Percentiles rank a stretch among this genome's conserved stretches.
phyloP scores from a whole-genome alignment of 1,140 invertebrate species.

The Phortica variegata region DNA sequence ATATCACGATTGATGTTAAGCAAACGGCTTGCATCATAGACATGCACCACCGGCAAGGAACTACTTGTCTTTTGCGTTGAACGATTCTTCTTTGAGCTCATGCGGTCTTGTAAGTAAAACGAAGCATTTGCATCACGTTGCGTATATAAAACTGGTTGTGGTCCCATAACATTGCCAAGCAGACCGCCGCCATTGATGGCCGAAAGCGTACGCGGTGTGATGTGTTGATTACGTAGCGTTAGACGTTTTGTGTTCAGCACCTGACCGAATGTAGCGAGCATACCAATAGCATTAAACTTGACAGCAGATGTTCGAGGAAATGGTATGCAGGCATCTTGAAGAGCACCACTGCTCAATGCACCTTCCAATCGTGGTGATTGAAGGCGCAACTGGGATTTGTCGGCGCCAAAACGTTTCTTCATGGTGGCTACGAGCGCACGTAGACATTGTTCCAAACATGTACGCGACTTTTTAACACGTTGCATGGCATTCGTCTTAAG shows the following conservation, averaged over 20 bases:
- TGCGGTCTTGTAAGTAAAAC: slow-evolving; percentile 80
- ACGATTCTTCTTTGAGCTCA: slow-evolving; percentile 58
- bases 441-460: slow-evolving; percentile 79
- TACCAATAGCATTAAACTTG: slow-evolving; percentile 84
- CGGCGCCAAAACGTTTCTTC: slow-evolving; percentile 59
- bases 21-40: slow-evolving; percentile 78
- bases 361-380: slow-evolving; percentile 53
- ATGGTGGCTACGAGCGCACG: slow-evolving; percentile 71
- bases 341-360: slow-evolving; percentile 57
- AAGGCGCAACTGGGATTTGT: slow-evolving; percentile 53
- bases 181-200: slow-evolving; percentile 62
- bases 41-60: slow-evolving; percentile 65
- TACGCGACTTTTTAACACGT: slow-evolving; percentile 73
- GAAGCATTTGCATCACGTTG: slow-evolving; percentile 64
- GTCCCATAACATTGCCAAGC: slow-evolving; percentile 61
- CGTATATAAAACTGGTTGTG: slow-evolving; percentile 60
- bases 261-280: slow-evolving; percentile 82
- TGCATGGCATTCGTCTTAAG: slow-evolving; percentile 73
- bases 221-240: slow-evolving; percentile 40
- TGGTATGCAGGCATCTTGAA: slow-evolving; percentile 82
- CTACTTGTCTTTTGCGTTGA: slow-evolving; percentile 23
- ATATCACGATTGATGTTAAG: slow-evolving; percentile 77
- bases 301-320: slow-evolving; percentile 93
- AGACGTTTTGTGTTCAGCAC: slow-evolving; percentile 72
- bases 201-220: slow-evolving; percentile 64